Conservation (phyloP, 2,113 vertebrate species). For the Alces alces region DNA sequence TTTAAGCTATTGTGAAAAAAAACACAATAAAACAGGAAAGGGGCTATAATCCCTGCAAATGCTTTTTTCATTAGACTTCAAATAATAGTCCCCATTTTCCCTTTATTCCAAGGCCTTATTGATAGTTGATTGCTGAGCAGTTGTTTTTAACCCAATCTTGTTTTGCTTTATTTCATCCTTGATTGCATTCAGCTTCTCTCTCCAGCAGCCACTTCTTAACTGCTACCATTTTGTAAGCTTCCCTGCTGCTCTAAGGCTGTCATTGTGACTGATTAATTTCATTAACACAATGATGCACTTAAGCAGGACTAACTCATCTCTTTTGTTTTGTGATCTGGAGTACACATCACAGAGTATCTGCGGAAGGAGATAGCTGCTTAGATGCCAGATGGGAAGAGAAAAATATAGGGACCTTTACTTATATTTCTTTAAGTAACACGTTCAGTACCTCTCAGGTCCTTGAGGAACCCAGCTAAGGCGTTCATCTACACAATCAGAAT, state of each 20-base stretch:
- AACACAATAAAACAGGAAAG: slow-evolving; percentile 6
- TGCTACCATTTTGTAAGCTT: slow-evolving; percentile 38
- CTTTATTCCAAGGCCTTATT: slow-evolving; percentile 33
- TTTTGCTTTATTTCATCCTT: slow-evolving; percentile 64
- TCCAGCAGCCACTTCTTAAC: slow-evolving; percentile 49
- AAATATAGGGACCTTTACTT: not conserved
- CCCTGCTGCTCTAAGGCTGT: slow-evolving; percentile 35
- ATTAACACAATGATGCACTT: slow-evolving; percentile 60
- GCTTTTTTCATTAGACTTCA: slow-evolving; percentile 15
- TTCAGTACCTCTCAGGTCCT: not conserved
- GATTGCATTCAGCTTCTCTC: slow-evolving; percentile 46
- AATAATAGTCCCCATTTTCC: not conserved
- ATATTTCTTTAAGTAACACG: slow-evolving; percentile 60
- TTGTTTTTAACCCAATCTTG: slow-evolving; percentile 45
- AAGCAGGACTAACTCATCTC: slow-evolving; percentile 42
- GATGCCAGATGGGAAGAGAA: slow-evolving; percentile 23
- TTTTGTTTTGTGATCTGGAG: slow-evolving; percentile 46
- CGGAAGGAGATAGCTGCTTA: not conserved
- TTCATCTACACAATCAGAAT: slow-evolving; percentile 10
- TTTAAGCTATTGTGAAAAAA: not conserved
- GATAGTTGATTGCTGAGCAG: slow-evolving; percentile 40
- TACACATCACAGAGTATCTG: not conserved
- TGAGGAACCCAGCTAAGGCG: not conserved
- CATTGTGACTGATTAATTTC: slow-evolving; percentile 64
- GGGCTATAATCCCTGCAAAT: not conserved